Evolutionary conservation across 2,888 invertebrate species (phyloP).

Genomic region (Meghimatium bilineatum): DNA sequence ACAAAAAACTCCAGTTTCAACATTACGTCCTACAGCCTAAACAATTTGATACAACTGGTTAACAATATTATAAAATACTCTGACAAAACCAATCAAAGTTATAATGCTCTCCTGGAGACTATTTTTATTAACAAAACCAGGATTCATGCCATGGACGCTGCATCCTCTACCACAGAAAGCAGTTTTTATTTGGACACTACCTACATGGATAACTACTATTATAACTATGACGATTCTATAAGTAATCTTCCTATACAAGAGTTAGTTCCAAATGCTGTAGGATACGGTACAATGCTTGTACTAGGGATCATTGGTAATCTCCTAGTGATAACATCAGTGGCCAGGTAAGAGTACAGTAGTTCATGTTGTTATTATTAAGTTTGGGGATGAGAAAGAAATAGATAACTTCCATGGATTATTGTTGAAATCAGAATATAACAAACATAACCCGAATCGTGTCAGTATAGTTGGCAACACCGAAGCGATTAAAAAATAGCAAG

Average conservation of each 20-base stretch:
- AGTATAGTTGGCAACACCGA: too few relatives aligned
- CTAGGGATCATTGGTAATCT: slow-evolving; percentile 82
- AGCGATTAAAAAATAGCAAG: too few relatives aligned
- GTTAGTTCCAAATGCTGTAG: slow-evolving; percentile 80
- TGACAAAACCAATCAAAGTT: not conserved
- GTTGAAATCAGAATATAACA: too few relatives aligned
- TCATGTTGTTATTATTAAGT: too few relatives aligned
- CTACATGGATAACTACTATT: slow-evolving; percentile 71
- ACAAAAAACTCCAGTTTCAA: not conserved
- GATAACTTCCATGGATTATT: too few relatives aligned
- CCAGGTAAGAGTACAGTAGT: slow-evolving; percentile 56
- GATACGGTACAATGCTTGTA: slow-evolving; percentile 82
- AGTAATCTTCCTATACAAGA: slow-evolving; percentile 79
- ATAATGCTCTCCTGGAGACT: not conserved
- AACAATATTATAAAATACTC: too few relatives aligned
- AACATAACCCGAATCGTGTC: too few relatives aligned
- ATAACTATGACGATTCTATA: slow-evolving; percentile 79
- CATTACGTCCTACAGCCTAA: not conserved
- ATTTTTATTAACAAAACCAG: not conserved
- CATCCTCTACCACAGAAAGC: not conserved
- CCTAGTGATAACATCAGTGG: slow-evolving; percentile 81
- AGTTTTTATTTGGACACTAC: not conserved
- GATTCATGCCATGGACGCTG: not conserved
- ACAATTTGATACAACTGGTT: not conserved
- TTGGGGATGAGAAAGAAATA: too few relatives aligned